phyloP scores from a whole-genome alignment of 2,888 invertebrate species.

The Acleris emargana region DNA sequence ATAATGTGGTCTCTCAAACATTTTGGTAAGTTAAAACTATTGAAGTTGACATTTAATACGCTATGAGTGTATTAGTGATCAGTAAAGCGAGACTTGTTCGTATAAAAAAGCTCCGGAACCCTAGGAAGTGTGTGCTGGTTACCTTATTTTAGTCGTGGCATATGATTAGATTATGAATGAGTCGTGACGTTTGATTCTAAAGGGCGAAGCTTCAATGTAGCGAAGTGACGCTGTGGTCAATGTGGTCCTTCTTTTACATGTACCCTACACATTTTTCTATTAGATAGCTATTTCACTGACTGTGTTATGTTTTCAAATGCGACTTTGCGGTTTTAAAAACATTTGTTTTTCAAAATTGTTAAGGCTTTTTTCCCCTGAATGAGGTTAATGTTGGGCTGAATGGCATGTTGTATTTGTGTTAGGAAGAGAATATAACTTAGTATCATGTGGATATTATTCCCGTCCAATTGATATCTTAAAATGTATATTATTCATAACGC shows the following conservation, averaged over 20 bases:
- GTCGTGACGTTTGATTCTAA: neutral
- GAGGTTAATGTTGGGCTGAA: slow-evolving; percentile 47
- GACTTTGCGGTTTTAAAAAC: slow-evolving; percentile 1
- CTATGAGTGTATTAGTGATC: too few species aligned
- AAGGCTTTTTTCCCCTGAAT: slow-evolving; percentile 40
- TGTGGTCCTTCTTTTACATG: slow-evolving; percentile 40
- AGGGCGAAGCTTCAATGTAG: slow-evolving; percentile 9
- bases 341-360: slow-evolving; percentile 39
- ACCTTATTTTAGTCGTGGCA: neutral
- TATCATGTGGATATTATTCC: slow-evolving; percentile 13
- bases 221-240: slow-evolving; percentile 52
- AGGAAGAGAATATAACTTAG: slow-evolving; percentile 45
- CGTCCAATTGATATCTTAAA: slow-evolving; percentile 11
- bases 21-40: too few species aligned
- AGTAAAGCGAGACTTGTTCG: neutral
- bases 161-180: neutral
- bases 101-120: slow-evolving; percentile 12
- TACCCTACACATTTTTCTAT: slow-evolving; percentile 43
- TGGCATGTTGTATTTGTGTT: slow-evolving; percentile 78
- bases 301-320: slow-evolving; percentile 33
- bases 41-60: too few species aligned
- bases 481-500: slow-evolving; percentile 5
- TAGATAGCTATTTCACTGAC: slow-evolving; percentile 38
- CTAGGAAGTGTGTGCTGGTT: slow-evolving; percentile 7
- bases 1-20: neutral